Evolutionary conservation across 2,113 vertebrate species (phyloP), one percentile per base, ranked within the genome.

Genomic region (Uria aalge): DNA sequence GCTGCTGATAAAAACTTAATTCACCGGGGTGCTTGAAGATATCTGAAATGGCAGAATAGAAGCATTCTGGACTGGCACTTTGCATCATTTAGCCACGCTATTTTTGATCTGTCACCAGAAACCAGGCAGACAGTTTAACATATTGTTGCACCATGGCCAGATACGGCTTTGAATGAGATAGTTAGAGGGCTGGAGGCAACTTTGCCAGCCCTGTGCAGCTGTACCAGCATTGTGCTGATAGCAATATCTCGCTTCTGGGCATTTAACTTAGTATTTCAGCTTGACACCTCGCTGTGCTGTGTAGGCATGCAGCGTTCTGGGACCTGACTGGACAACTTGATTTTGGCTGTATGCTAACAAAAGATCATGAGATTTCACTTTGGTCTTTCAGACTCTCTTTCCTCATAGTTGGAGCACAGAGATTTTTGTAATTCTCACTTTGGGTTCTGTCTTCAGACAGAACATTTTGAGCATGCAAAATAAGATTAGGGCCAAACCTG

Each of bases 61-160:
- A 89, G 8, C 3, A 8, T 40, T 59, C 59, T 86, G 73, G 43
- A 40, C 43, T 64, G 36, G 22, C 15, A 24, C 16, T 81, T 48
- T 30, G 5, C 56, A 63, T 81, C 18, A 17, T 63, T 73, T 43
- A 89, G 12, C 26, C 26, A 29, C 40, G 6, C 1, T 52, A 15
- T 34, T 95, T 95, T 94, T 94, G 60, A 91, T 89, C 93, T 95
- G 43, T 52, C 84, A 85, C n/a, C 52, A 81, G 76, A 67, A 94
- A 34, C 23, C 60, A 64, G 48, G 43, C 56, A 84, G 59, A 5
- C 50, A 78, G 73, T 48, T 91, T 68, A 81, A 75, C 52, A 47
- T 84, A 50, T 20, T 87, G 64, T 77, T 69, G 81, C 19, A 78
- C 20, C 38, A 50, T 0, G 0, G 50, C 59, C 75, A 77, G 80